Conservation (phyloP, 2,797 vertebrate species). For the Peromyscus attwateri region DNA sequence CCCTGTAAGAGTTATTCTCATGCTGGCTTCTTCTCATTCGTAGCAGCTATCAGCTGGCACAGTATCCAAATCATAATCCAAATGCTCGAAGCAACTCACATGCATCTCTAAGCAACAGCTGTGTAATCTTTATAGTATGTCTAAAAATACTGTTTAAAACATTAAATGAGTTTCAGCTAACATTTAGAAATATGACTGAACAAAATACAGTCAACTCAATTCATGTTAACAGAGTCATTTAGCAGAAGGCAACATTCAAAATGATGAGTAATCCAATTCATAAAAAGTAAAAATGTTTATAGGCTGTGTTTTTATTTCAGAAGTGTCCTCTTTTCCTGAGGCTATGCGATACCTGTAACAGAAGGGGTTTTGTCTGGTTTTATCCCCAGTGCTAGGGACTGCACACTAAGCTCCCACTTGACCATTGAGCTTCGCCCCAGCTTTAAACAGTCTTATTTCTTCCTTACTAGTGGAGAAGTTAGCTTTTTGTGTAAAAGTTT, state of each 20-base stretch:
- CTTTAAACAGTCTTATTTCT: background rate
- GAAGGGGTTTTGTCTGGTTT: background rate
- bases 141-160: slow-evolving; percentile 79
- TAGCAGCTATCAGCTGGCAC: slow-evolving; percentile 63
- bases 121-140: slow-evolving; percentile 73
- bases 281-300: slow-evolving; percentile 68
- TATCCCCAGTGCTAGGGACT: background rate
- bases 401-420: background rate
- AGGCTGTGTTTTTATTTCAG: slow-evolving; percentile 61
- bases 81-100: slow-evolving; percentile 64
- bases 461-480: slow-evolving; percentile 6
- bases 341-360: slow-evolving; percentile 28
- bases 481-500: slow-evolving; percentile 12
- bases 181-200: slow-evolving; percentile 70
- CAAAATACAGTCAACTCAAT: slow-evolving; percentile 64
- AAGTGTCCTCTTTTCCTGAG: slow-evolving; percentile 47
- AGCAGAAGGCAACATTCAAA: slow-evolving; percentile 73
- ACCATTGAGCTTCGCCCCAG: background rate
- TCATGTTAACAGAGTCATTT: slow-evolving; percentile 66
- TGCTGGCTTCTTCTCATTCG: slow-evolving; percentile 30
- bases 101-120: slow-evolving; percentile 75
- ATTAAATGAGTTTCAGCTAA: slow-evolving; percentile 71
- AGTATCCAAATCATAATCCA: slow-evolving; percentile 59
- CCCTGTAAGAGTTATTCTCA: background rate
- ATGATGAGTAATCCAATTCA: slow-evolving; percentile 76